These are phyloP conservation scores for Spongilla lacustris DNA, from an alignment of 37 sponge, comb jelly and placozoan species.

Conservation along the genomic window DNA sequence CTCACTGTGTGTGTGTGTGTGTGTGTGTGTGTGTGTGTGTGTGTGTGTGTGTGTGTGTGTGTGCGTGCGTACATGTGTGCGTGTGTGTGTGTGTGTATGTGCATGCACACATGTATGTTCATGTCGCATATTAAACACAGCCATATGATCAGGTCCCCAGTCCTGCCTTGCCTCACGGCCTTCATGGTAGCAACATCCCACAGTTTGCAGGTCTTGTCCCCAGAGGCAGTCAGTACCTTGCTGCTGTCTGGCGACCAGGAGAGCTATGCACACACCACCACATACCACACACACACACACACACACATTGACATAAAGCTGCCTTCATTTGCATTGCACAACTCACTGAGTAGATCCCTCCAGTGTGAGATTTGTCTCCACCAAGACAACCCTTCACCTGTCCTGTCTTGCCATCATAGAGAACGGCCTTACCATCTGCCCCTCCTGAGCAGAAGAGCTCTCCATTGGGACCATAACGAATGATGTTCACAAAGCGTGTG, in stretches of 20 bases:
- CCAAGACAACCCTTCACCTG: conserved; percentile 79
- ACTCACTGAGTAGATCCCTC: conserved; percentile 90
- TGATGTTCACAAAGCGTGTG: conserved; percentile 80
- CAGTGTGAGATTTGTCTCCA: conserved; percentile 85
- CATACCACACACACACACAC: conserved; percentile 19
- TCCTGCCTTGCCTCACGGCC: conserved; percentile 72
- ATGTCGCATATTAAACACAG: too few relatives aligned
- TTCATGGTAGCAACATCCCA: conserved; percentile 90
- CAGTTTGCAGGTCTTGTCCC: conserved; percentile 94
- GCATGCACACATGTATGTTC: not conserved
- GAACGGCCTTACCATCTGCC: conserved; percentile 83
- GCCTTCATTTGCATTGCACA: too few relatives aligned
- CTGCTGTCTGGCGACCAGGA: conserved; percentile 83
- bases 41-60: not conserved
- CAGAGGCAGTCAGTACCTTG: conserved; percentile 94
- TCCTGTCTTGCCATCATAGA: conserved; percentile 90
- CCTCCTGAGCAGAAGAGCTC: conserved; percentile 84
- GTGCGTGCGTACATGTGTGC: not conserved
- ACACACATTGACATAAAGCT: not conserved
- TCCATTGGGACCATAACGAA: conserved; percentile 91
- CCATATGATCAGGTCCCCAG: not conserved
- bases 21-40: not conserved
- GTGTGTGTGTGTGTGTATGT: not conserved
- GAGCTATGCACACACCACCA: conserved; percentile 35
- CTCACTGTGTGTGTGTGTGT: conserved; percentile 44